These are phyloP conservation scores for Myotis daubentonii DNA, from an alignment of 2,797 vertebrate genomes.

Conservation along the genomic window DNA sequence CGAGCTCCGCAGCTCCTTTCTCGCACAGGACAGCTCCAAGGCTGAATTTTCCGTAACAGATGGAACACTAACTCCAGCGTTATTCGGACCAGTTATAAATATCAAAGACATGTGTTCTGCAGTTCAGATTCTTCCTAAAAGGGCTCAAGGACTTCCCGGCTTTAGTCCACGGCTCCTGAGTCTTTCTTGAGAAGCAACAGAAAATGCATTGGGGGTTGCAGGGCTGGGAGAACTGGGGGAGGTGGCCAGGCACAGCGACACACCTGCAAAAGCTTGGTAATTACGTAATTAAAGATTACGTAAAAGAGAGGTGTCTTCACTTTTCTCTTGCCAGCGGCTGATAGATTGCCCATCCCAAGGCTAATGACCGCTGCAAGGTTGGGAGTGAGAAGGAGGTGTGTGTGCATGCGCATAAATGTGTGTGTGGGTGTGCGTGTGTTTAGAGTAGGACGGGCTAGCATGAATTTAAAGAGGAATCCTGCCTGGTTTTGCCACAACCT, in stretches of 20 bases:
- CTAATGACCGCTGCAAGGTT: neutral
- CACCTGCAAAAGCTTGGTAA: no score
- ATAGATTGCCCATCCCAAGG: neutral
- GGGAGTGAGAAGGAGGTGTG: neutral
- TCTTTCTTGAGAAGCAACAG: neutral
- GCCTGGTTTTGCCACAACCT: neutral
- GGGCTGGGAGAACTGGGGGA: neutral
- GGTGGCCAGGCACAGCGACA: rapidly evolving
- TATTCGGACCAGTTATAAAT: conserved; percentile 75
- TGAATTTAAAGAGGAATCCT: neutral
- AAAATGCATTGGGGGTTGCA: neutral
- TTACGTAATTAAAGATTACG: neutral
- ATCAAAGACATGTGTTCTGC: conserved; percentile 73
- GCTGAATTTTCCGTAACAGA: conserved; percentile 68
- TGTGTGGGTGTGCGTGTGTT: neutral
- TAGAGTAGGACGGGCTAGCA: neutral
- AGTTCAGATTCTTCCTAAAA: conserved; percentile 58
- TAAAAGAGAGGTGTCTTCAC: neutral
- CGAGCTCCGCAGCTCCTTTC: neutral
- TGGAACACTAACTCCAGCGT: conserved; percentile 46
- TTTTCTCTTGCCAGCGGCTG: neutral
- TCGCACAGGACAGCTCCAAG: conserved; percentile 27
- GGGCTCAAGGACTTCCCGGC: conserved; percentile 1
- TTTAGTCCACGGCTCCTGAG: neutral
- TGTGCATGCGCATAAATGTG: neutral